Conservation (phyloP, 2,888 invertebrate species). For the Plutella xylostella region DNA sequence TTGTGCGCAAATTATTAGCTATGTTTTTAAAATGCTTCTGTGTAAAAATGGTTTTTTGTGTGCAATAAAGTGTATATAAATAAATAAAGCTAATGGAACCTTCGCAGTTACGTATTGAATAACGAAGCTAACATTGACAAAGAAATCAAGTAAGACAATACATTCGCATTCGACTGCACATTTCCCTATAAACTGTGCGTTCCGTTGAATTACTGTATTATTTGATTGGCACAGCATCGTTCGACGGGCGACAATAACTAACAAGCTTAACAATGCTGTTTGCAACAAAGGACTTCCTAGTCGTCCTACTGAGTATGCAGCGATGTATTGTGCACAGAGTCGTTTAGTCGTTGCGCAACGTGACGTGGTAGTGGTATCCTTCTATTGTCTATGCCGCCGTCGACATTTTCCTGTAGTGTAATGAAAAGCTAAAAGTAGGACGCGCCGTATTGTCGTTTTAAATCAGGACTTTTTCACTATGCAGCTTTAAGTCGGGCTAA, state of each 20-base stretch:
- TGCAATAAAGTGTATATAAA: no score
- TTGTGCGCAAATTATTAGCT: no score
- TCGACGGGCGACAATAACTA: background rate
- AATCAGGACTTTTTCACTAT: background rate
- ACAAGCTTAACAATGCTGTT: background rate
- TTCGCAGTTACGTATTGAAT: no score
- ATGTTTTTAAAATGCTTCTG: no score
- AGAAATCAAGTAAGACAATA: background rate
- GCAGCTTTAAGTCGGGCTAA: background rate
- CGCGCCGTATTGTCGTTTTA: background rate
- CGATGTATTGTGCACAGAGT: slow-evolving; percentile 32
- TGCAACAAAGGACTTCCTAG: background rate
- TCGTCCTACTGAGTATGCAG: slow-evolving; percentile 24
- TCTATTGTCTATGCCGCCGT: slow-evolving; percentile 35
- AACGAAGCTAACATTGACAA: no score
- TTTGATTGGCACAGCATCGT: background rate
- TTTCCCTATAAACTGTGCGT: no score
- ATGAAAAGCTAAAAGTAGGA: slow-evolving; percentile 2
- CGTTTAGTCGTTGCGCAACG: background rate
- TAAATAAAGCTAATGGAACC: no score
- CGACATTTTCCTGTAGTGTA: slow-evolving; percentile 33
- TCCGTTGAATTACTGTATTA: slow-evolving; percentile 2
- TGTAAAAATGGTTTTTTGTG: no score
- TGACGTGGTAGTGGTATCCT: slow-evolving; percentile 30
- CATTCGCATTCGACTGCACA: no score